A percentile compares a stretch with the other conserved stretches of the same genome.
Conservation (phyloP, 2,797 vertebrate genomes). For the Acipenser oxyrinchus region DNA sequence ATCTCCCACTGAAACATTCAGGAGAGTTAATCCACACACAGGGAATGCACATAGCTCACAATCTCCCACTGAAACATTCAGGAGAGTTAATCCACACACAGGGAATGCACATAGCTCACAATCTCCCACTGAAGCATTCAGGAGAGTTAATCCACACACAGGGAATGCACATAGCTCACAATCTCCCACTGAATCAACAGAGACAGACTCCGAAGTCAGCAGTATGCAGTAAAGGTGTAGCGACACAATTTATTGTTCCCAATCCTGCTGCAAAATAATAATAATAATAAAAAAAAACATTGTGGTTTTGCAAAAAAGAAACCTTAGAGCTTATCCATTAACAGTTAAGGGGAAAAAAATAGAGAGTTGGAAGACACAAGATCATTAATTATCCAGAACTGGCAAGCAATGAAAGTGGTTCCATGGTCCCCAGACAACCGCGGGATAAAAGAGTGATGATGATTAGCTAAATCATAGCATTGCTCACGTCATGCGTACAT, state of each 20-base stretch:
- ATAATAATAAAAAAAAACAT: not conserved
- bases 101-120: too few species aligned
- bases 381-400: slow-evolving; percentile 47
- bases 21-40: too few species aligned
- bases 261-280: slow-evolving; percentile 9
- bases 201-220: too few species aligned
- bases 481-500: slow-evolving; percentile 43
- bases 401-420: slow-evolving; percentile 50
- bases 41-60: too few species aligned
- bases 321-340: slow-evolving; percentile 14
- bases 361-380: slow-evolving; percentile 26
- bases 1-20: too few species aligned
- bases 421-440: slow-evolving; percentile 48
- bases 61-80: too few species aligned
- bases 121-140: too few species aligned
- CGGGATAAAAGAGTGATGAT: slow-evolving; percentile 41
- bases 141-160: too few species aligned
- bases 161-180: too few species aligned
- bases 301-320: slow-evolving; percentile 6
- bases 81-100: too few species aligned
- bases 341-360: slow-evolving; percentile 10
- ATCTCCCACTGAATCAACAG: too few species aligned
- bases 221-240: slow-evolving; percentile 1
- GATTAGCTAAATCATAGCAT: slow-evolving; percentile 52
- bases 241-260: slow-evolving; percentile 13